Evolutionary conservation across 92 coral and sea anemone genomes (phyloP).

Genomic region (Virgularia gustaviana): DNA sequence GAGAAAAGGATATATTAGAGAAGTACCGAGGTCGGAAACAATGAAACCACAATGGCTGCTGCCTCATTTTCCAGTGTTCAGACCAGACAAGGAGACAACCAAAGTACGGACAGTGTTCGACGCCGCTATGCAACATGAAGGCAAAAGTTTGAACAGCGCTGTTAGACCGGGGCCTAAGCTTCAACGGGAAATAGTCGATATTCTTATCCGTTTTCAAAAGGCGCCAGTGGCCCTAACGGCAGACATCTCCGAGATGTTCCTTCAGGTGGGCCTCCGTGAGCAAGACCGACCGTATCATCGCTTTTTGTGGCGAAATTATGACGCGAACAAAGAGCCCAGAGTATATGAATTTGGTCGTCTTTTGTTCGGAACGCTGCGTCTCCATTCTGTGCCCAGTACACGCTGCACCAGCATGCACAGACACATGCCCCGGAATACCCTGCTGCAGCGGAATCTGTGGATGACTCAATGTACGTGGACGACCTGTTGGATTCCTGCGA

Average conservation of each 20-base stretch:
- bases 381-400: slow-evolving; percentile 37
- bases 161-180: slow-evolving; percentile 47
- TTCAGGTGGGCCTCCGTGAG: slow-evolving; percentile 41
- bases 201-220: slow-evolving; percentile 27
- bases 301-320: slow-evolving; percentile 52
- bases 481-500: neutral
- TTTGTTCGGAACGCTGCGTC: slow-evolving; percentile 47
- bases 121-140: slow-evolving; percentile 10
- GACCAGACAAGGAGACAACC: neutral
- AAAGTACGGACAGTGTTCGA: neutral
- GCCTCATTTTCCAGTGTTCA: slow-evolving; percentile 22
- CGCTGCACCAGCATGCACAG: slow-evolving; percentile 39
- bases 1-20: slow-evolving; percentile 37
- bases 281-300: slow-evolving; percentile 46
- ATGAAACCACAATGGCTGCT: slow-evolving; percentile 8
- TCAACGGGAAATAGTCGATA: slow-evolving; percentile 41
- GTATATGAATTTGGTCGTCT: slow-evolving; percentile 48
- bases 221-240: slow-evolving; percentile 50
- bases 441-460: neutral
- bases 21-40: slow-evolving; percentile 21
- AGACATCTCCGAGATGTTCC: slow-evolving; percentile 49
- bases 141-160: slow-evolving; percentile 30
- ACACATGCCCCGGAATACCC: slow-evolving; percentile 16
- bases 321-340: slow-evolving; percentile 34
- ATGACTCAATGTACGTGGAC: neutral